Evolutionary conservation across 2,797 vertebrate genomes (phyloP).

Genomic region (Rhinichthys osculus): DNA sequence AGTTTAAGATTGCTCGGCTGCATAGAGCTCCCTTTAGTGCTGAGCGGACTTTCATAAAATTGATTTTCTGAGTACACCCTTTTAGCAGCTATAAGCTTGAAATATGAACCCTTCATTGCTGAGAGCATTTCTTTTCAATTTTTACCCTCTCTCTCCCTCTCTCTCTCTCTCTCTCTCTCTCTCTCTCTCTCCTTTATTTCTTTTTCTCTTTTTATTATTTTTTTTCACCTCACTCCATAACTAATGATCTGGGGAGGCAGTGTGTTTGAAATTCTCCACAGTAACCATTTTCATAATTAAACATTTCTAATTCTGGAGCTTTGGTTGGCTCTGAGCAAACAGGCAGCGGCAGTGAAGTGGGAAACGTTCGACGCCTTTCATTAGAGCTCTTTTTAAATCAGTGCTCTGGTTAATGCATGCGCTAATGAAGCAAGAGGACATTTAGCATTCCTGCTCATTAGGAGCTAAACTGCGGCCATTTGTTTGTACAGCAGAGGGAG

Average conservation of each 20-base stretch:
- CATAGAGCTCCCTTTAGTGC: constrained; percentile 95
- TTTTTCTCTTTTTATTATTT: constrained; percentile 37
- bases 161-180: constrained; percentile 23
- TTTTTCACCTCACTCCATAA: constrained; percentile 83
- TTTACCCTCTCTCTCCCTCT: constrained; percentile 7
- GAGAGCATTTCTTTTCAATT: constrained; percentile 88
- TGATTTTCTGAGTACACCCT: constrained; percentile 98
- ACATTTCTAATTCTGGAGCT: constrained; percentile 96
- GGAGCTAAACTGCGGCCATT: constrained; percentile 76
- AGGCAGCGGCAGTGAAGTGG: constrained; percentile 78
- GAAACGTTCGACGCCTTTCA: constrained; percentile 82
- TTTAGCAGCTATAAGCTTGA: constrained; percentile 99
- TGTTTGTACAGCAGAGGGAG: constrained; percentile 77
- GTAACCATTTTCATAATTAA: constrained; percentile 99
- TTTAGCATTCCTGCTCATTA: constrained; percentile 77
- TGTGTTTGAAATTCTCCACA: constrained; percentile 94
- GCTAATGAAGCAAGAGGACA: constrained; percentile 79
- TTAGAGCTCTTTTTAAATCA: constrained; percentile 80
- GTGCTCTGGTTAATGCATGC: constrained; percentile 74
- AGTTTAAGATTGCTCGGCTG: constrained; percentile 99
- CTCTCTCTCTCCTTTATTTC: constrained; percentile 70
- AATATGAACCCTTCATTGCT: constrained; percentile 99
- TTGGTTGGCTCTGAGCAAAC: constrained; percentile 94
- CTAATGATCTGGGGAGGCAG: constrained; percentile 94
- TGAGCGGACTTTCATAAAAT: constrained; percentile 99